Base-by-base conservation (phyloP, 2,113 vertebrate genomes). In the Dissostichus mawsoni region DNA sequence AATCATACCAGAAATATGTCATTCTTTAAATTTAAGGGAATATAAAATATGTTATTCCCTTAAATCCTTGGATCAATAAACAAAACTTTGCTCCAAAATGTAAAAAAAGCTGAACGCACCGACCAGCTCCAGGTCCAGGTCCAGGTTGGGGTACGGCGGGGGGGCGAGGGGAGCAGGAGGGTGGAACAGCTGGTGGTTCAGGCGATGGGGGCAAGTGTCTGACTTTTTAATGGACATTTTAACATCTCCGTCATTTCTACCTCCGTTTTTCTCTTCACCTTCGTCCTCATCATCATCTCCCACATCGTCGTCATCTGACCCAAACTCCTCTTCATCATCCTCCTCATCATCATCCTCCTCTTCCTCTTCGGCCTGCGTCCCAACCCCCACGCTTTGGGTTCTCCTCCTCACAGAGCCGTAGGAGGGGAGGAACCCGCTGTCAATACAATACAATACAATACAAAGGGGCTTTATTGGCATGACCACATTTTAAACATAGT, bases 361-460 rank as follows among this genome's bases (percentile, higher is more conserved):
- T 0, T 86, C 88, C 8, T 90, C 88, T 16, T 87, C 88, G 0
- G 64, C 93, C 74, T 90, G 87, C 4, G 90, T 93, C 13, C 91
- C 91, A 55, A 92, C 93, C 1, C 92, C 93, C 0, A 93, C 93
- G 1, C 93, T 94, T 62, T 92, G 92, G 0, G 90, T 92, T 69
- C 93, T 80, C 62, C 92, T 91, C 81, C 92, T 86, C 17, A 66
- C 90, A 0, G 90, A 84, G 57, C 80, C 14, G 36, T 88, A 75
- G 29, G 75, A 64, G 20, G 82, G 79, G 50, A 83, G 74, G 76
- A 56, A 84, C 1, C 76, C 72, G 9, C 87, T 63, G 78, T 29
- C 25, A 29, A 29, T 3, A 23, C 23, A 23, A 23, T 23, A 23
- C 23, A 23, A 23, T 23, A 23, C 23, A 23, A 23, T 23, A 29